phyloP scores from a whole-genome alignment of 1,140 invertebrate genomes.

The Trichonephila clavata region DNA sequence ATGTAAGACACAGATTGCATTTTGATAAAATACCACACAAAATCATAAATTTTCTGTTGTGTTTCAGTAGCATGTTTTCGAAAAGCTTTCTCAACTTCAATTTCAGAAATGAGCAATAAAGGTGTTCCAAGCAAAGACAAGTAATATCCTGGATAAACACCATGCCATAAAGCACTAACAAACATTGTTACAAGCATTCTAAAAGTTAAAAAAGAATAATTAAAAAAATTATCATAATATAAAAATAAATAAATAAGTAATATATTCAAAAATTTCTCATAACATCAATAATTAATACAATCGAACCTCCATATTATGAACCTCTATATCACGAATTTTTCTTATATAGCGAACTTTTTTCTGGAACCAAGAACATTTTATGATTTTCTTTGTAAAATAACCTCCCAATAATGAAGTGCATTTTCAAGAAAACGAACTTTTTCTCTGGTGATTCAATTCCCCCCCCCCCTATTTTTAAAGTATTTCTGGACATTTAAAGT shows the following conservation, averaged over 20 bases:
- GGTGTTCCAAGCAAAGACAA: constrained; percentile 68
- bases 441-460: no score
- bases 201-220: constrained; percentile 15
- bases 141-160: constrained; percentile 65
- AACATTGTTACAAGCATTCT: constrained; percentile 71
- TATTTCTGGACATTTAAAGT: no score
- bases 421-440: no score
- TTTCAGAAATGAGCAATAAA: constrained; percentile 64
- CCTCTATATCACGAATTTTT: no score
- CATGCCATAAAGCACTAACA: constrained; percentile 74
- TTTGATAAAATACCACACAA: constrained; percentile 68
- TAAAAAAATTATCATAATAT: background rate
- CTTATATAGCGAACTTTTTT: no score
- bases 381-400: no score
- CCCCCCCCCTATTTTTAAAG: no score
- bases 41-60: constrained; percentile 47
- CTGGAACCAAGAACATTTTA: no score
- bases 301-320: no score
- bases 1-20: constrained; percentile 70
- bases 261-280: no score
- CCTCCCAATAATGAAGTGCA: no score
- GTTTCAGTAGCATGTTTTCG: constrained; percentile 46
- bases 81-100: constrained; percentile 70
- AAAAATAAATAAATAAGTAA: background rate
- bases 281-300: no score